These are phyloP conservation scores for Pelagia noctiluca DNA, from an alignment of 30 jellyfish, hydroid and myxozoan genomes.

Conservation along the genomic window DNA sequence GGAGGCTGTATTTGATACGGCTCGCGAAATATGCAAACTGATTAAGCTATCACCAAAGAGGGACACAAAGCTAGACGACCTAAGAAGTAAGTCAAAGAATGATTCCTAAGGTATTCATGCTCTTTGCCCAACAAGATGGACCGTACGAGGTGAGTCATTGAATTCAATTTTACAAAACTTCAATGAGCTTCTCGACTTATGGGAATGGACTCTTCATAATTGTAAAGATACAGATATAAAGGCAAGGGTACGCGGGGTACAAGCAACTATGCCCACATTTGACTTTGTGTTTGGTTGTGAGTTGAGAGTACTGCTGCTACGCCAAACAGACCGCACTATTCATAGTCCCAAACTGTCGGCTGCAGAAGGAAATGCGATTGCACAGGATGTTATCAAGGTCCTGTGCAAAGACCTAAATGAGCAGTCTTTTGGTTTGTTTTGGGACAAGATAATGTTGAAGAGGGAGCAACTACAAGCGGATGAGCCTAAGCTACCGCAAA, in stretches of 20 bases:
- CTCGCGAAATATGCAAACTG: slow-evolving; percentile 5
- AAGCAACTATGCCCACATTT: slow-evolving; percentile 25
- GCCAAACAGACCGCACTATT: no score
- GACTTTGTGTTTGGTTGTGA: no score
- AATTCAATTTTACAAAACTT: slow-evolving; percentile 19
- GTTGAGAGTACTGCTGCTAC: no score
- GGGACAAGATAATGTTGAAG: no score
- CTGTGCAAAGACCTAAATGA: background rate
- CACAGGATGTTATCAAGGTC: no score
- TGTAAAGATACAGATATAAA: slow-evolving; percentile 47
- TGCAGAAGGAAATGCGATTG: no score
- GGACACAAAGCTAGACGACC: slow-evolving; percentile 21
- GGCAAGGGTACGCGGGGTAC: slow-evolving; percentile 38
- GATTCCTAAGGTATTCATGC: slow-evolving; percentile 28
- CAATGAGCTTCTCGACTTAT: slow-evolving; percentile 42
- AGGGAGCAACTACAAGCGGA: no score
- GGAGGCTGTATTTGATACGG: slow-evolving; percentile 14
- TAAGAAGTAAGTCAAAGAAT: slow-evolving; percentile 13
- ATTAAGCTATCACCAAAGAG: slow-evolving; percentile 8
- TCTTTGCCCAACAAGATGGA: slow-evolving; percentile 70
- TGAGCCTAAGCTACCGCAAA: no score
- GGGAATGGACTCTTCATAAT: slow-evolving; percentile 23
- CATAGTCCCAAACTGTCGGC: no score
- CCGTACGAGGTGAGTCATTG: slow-evolving; percentile 51
- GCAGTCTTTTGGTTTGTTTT: background rate